Evolutionary conservation across 1,140 invertebrate species (phyloP), one percentile per base, ranked within the genome.

Genomic region (Lucilia cuprina): DNA sequence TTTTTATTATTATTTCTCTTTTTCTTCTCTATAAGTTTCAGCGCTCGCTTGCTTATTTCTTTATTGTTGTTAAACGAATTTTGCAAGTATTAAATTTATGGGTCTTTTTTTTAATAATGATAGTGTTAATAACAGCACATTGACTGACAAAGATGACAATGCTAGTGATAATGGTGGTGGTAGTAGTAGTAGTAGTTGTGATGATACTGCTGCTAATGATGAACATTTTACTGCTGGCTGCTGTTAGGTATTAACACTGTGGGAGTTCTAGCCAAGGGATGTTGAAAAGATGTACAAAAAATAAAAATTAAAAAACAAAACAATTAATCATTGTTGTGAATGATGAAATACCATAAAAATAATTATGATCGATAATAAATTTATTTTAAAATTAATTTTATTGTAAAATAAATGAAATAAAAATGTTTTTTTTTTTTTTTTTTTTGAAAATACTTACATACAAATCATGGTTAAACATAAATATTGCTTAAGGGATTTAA

Each of bases 81-180:
- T 70, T 21, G 17, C 75, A 41, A 41, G 35, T 41, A 78, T 78
- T 78, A 41, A 78, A 41, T 78, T 78, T 41, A 78, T 78, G 35
- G 35, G 34, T 78, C 75, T n/a, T n/a, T n/a, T 78, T 47, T 41
- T 41, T 47, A n/a, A 78, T 41, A 78, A 78, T 78, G 30, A 78
- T 78, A 78, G 75, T 78, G 75, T 78, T 78, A 78, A 78, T 78
- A 78, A 78, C 34, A 75, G 2, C 74, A 34, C 34, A 25, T 14
- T 9, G 7, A 2, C 5, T 30, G n/a, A 75, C 35, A 8, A 41
- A 41, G 35, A 41, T 12, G 50, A 55, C 17, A 55, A 55, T 12
- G 50, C 10, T 55, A 12, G 50, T 12, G 50, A 14, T 55, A 55
- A 55, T 55, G 50, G 13, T 55, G 50, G n/a, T n/a, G n/a, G n/a